These are phyloP conservation scores for Lottia scabra DNA, from an alignment of 2,888 invertebrate genomes.

Conservation along the genomic window DNA sequence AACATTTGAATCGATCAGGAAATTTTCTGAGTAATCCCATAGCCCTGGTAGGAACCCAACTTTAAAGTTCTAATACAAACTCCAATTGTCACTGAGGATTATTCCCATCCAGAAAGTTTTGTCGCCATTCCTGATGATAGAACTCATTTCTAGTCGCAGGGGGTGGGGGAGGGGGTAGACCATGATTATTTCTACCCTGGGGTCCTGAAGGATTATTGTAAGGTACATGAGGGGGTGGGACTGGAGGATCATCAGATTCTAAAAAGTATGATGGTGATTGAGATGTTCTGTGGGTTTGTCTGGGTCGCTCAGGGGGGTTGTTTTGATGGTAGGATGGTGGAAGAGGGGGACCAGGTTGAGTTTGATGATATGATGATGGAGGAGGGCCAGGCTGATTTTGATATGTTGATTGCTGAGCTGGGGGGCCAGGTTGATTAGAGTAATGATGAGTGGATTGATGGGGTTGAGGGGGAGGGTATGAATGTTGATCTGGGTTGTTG, in stretches of 20 bases:
- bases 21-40: too few species aligned
- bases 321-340: not conserved
- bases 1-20: too few species aligned
- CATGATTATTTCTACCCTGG: not conserved
- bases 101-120: slow-evolving; percentile 20
- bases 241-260: slow-evolving; percentile 25
- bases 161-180: slow-evolving; percentile 13
- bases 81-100: not conserved
- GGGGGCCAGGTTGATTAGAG: not conserved
- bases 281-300: slow-evolving; percentile 14
- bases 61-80: too few species aligned
- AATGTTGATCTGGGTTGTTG: not conserved
- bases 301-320: slow-evolving; percentile 9
- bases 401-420: not conserved
- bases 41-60: too few species aligned
- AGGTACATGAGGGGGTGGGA: slow-evolving; percentile 27
- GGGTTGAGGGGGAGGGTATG: not conserved
- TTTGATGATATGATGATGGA: slow-evolving; percentile 13
- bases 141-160: slow-evolving; percentile 9
- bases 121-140: slow-evolving; percentile 24
- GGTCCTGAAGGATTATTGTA: slow-evolving; percentile 4
- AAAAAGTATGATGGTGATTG: slow-evolving; percentile 23
- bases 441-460: slow-evolving; percentile 13
- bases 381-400: not conserved
- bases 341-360: slow-evolving; percentile 19